A percentile compares a stretch with the other conserved stretches of the same genome.
Evolutionary conservation across 2,113 vertebrate species (phyloP).

Genomic region (Pterocles orientalis): DNA sequence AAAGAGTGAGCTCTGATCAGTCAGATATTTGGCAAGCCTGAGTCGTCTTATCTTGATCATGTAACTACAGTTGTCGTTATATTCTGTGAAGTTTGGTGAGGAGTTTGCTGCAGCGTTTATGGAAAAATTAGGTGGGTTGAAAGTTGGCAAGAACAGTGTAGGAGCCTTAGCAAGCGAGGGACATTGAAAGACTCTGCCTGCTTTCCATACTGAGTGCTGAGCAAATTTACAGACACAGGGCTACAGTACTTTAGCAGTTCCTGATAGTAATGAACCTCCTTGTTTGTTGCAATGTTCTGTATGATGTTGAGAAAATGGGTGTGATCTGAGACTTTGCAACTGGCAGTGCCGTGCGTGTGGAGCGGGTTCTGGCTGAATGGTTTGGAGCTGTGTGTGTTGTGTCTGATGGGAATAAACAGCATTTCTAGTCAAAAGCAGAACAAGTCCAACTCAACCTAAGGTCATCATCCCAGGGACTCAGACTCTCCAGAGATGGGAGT

Average conservation of each 20-base stretch:
- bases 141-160: neutral
- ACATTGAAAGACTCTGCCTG: neutral
- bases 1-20: neutral
- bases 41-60: fast-evolving
- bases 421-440: neutral
- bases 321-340: neutral
- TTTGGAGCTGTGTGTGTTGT: neutral
- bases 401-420: neutral
- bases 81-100: fast-evolving
- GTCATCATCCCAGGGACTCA: neutral
- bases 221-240: neutral
- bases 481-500: neutral
- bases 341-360: neutral
- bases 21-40: neutral
- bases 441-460: neutral
- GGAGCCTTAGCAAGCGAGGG: neutral
- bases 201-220: neutral
- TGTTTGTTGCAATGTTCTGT: neutral
- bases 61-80: too few relatives aligned
- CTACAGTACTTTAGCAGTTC: neutral
- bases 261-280: neutral
- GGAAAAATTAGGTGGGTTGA: fast-evolving
- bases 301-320: neutral
- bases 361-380: neutral
- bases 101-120: neutral